These are phyloP conservation scores for Tachina lurida DNA, from an alignment of 2,888 invertebrate species.

Conservation along the genomic window DNA sequence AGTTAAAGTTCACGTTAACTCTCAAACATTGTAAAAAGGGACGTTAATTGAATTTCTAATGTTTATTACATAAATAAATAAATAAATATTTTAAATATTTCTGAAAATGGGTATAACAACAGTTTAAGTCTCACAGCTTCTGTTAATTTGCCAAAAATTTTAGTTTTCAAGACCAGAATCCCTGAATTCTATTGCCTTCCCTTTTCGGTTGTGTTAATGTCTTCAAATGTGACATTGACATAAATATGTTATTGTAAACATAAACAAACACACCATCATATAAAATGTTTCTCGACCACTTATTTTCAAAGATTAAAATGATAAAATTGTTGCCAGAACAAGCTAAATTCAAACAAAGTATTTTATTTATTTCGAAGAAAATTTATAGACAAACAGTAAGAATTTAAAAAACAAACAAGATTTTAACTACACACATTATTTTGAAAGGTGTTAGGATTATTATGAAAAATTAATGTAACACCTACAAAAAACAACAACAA, in stretches of 20 bases:
- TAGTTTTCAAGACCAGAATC: too few species aligned
- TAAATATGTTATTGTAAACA: not conserved
- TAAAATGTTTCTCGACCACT: conserved; percentile 14
- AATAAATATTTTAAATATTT: too few species aligned
- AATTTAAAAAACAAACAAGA: not conserved
- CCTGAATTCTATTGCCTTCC: too few species aligned
- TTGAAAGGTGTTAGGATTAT: conserved; percentile 55
- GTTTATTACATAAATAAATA: too few species aligned
- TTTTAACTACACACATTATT: conserved; percentile 31
- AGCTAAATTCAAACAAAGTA: conserved; percentile 18
- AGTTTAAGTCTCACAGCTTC: too few species aligned
- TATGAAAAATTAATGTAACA: conserved; percentile 42
- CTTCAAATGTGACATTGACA: not conserved
- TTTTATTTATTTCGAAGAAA: not conserved
- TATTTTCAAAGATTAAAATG: conserved; percentile 30
- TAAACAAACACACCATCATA: not conserved
- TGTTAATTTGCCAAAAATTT: too few species aligned
- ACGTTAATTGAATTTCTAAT: too few species aligned
- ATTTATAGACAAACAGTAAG: conserved; percentile 1
- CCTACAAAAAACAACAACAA: not conserved
- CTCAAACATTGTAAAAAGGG: too few species aligned
- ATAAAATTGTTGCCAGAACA: conserved; percentile 30
- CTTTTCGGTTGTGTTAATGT: not conserved
- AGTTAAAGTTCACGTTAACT: too few species aligned
- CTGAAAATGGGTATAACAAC: too few species aligned